Evolutionary conservation across 2,888 invertebrate species (phyloP).

Genomic region (Leucoptera coffeella): DNA sequence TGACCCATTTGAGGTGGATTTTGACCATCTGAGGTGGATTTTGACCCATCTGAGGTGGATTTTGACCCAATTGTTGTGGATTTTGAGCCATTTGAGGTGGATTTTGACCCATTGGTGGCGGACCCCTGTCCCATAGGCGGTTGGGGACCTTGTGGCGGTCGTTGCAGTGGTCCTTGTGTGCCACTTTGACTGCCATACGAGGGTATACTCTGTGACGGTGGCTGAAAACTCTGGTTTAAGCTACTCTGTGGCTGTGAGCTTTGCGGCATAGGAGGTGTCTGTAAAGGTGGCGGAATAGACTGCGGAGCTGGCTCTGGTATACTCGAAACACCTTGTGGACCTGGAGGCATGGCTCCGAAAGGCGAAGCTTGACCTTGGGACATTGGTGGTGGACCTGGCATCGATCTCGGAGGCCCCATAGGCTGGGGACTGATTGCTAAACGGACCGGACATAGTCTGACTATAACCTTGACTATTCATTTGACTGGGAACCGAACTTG

Average conservation of each 20-base stretch:
- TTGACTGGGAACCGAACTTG: not conserved
- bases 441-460: not conserved
- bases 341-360: not conserved
- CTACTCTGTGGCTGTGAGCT: slow-evolving; percentile 7
- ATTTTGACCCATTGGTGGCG: slow-evolving; percentile 8
- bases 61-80: too few species aligned
- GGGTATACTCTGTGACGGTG: not conserved
- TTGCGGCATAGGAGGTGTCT: slow-evolving; percentile 12
- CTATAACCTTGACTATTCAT: slow-evolving; percentile 6
- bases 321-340: slow-evolving; percentile 12
- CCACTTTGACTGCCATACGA: not conserved
- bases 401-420: too few species aligned
- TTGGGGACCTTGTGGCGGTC: slow-evolving; percentile 5
- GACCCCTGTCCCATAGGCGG: slow-evolving; percentile 6
- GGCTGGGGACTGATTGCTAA: too few species aligned
- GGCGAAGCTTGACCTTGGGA: slow-evolving; percentile 8
- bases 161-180: slow-evolving; percentile 2
- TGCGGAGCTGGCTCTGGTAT: too few species aligned
- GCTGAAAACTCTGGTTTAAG: not conserved
- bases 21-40: too few species aligned
- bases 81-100: too few species aligned
- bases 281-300: slow-evolving; percentile 13
- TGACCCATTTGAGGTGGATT: too few species aligned
- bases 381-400: slow-evolving; percentile 10
- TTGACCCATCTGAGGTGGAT: too few species aligned